phyloP scores from a whole-genome alignment of 2,888 invertebrate species.

The Sepioteuthis lessoniana region DNA sequence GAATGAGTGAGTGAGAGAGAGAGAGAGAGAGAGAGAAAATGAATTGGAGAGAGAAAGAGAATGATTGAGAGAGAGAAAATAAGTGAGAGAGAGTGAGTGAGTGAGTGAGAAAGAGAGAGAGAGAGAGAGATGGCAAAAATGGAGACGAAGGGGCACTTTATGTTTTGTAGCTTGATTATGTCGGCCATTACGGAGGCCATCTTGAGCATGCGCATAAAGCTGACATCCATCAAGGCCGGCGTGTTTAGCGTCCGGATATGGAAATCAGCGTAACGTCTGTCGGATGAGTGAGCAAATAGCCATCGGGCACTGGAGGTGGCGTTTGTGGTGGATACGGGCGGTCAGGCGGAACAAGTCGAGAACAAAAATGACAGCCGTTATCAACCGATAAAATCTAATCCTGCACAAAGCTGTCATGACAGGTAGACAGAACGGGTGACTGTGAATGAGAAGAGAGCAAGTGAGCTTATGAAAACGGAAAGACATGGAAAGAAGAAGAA shows the following conservation, averaged over 20 bases:
- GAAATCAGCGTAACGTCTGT: conserved; percentile 40
- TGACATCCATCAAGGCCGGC: conserved; percentile 43
- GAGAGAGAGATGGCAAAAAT: too few species aligned
- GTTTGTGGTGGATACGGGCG: conserved; percentile 36
- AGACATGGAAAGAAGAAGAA: too few species aligned
- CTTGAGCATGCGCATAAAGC: not conserved
- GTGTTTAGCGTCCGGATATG: conserved; percentile 42
- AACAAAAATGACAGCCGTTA: conserved; percentile 44
- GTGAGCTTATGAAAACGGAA: too few species aligned
- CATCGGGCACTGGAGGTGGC: conserved; percentile 38
- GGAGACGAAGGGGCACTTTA: too few species aligned
- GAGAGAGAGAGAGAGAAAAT: too few species aligned
- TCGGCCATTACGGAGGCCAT: not conserved
- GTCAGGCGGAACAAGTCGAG: conserved; percentile 45
- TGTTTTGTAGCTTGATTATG: not conserved
- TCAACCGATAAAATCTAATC: conserved; percentile 47
- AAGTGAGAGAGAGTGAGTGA: too few species aligned
- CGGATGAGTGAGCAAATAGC: conserved; percentile 37
- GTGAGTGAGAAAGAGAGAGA: too few species aligned
- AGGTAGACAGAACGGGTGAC: conserved; percentile 35
- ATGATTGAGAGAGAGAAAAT: too few species aligned
- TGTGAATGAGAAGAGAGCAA: not conserved
- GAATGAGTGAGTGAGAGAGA: too few species aligned
- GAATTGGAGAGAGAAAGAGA: too few species aligned
- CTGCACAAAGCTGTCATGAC: conserved; percentile 41